Evolutionary conservation across 1,140 invertebrate genomes (phyloP).

Genomic region (Trachymyrmex septentrionalis): DNA sequence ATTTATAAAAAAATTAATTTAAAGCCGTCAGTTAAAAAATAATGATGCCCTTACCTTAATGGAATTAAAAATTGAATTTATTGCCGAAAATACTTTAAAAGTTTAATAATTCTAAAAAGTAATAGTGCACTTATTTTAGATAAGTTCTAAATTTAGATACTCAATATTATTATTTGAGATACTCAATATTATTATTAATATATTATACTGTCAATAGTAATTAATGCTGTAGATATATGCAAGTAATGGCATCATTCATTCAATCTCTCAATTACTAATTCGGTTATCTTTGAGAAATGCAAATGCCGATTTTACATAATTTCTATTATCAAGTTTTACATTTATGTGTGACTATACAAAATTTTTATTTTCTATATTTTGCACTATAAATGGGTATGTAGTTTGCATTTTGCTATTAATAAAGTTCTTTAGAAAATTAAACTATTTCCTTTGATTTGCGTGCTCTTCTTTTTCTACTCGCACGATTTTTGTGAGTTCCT

Average conservation of each 20-base stretch:
- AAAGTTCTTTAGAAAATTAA: not conserved
- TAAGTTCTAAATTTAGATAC: not conserved
- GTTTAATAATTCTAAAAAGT: not conserved
- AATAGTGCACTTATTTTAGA: not conserved
- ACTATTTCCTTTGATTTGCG: not conserved
- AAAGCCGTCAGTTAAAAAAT: not conserved
- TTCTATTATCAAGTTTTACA: not conserved
- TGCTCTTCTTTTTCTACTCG: not conserved
- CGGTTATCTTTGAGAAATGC: not conserved
- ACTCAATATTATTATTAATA: too few species aligned
- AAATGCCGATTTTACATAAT: not conserved
- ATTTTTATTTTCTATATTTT: slow-evolving; percentile 46
- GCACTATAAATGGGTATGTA: not conserved
- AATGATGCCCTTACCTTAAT: not conserved
- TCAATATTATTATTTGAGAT: not conserved
- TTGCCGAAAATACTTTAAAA: not conserved
- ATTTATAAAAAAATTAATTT: not conserved
- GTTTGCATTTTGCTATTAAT: not conserved
- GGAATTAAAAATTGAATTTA: slow-evolving; percentile 14
- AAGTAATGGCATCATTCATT: not conserved
- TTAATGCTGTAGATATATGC: not conserved
- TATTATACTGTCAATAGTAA: not conserved
- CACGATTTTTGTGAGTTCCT: not conserved
- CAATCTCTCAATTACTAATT: not conserved
- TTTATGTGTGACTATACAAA: not conserved